Conservation (phyloP, 1,140 invertebrate genomes). For the Acromyrmex echinatior region DNA sequence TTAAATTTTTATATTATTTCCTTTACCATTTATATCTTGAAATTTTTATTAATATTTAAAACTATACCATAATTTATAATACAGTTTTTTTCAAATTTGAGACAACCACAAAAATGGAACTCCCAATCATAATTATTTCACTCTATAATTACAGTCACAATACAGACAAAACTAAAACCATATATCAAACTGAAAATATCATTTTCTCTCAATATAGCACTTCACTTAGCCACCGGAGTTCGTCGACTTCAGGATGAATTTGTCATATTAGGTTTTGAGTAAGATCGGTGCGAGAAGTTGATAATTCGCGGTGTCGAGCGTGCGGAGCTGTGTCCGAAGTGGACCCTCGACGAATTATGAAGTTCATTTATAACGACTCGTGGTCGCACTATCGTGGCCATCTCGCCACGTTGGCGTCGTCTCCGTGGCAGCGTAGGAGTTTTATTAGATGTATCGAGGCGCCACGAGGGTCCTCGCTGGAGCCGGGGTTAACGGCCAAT, state of each 20-base stretch:
- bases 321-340: background rate
- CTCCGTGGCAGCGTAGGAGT: background rate
- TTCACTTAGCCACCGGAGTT: background rate
- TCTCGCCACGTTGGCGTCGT: background rate
- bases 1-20: too few species aligned
- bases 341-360: slow-evolving; percentile 29
- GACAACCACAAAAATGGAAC: too few species aligned
- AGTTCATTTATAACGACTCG: slow-evolving; percentile 27
- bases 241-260: background rate
- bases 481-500: slow-evolving; percentile 56
- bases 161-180: too few species aligned
- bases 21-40: too few species aligned
- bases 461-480: slow-evolving; percentile 28
- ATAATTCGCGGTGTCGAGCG: background rate
- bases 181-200: too few species aligned
- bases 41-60: too few species aligned
- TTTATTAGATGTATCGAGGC: slow-evolving; percentile 52
- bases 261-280: slow-evolving; percentile 5
- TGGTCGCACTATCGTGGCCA: slow-evolving; percentile 4
- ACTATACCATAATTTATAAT: too few species aligned
- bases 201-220: background rate
- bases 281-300: background rate
- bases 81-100: too few species aligned
- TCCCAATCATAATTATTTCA: too few species aligned
- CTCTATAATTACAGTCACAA: too few species aligned